Evolutionary conservation across 2,797 vertebrate genomes (phyloP).

Genomic region (Lutjanus argentimaculatus): DNA sequence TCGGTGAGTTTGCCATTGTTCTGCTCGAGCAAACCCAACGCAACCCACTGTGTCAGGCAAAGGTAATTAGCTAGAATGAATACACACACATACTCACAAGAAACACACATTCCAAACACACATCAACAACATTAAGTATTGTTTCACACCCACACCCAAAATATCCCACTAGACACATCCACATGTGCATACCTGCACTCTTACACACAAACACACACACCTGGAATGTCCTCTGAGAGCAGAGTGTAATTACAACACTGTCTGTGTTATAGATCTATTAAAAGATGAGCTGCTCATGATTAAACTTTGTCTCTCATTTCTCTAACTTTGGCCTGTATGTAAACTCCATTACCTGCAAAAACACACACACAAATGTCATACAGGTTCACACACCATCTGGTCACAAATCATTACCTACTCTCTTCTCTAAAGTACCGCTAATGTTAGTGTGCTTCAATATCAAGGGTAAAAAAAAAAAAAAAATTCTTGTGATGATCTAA

Average conservation of each 20-base stretch:
- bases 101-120: constrained; percentile 4
- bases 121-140: neutral
- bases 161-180: neutral
- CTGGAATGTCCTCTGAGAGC: neutral
- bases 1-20: constrained; percentile 23
- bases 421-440: too few species aligned
- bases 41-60: neutral
- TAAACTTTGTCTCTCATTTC: neutral
- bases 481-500: too few species aligned
- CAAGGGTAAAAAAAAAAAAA: too few species aligned
- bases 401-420: too few species aligned
- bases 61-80: constrained; percentile 34
- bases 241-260: constrained; percentile 4
- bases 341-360: neutral
- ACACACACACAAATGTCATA: neutral
- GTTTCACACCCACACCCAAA: neutral
- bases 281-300: constrained; percentile 17
- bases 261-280: constrained; percentile 9
- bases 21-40: constrained; percentile 27
- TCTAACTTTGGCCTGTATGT: neutral
- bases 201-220: neutral
- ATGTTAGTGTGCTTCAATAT: too few species aligned
- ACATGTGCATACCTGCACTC: neutral
- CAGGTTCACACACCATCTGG: too few species aligned
- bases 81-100: constrained; percentile 3